Base-by-base conservation (phyloP, 2,113 vertebrate genomes). In the Corydoras maculifer region DNA sequence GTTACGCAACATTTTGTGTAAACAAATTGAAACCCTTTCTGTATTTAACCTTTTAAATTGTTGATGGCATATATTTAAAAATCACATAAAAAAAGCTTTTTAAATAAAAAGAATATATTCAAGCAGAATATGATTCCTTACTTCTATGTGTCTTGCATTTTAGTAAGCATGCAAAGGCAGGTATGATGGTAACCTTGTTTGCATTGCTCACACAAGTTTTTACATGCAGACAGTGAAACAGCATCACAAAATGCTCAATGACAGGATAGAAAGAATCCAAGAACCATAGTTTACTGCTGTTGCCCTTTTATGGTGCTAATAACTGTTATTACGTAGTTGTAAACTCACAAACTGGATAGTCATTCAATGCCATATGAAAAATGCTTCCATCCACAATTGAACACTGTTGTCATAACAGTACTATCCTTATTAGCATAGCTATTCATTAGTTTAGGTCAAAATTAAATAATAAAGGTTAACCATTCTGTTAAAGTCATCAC, bases 121-220 rank as follows among this genome's bases (percentile, higher is more conserved):
- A 25, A 63, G 51, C 51, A 63, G 31, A 43, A 35, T 57, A 3
- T 29, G 48, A 25, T 65, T 74, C 51, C 58, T 11, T 63, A 55
- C 58, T 10, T 65, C 72, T 62, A 64, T 31, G 58, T 50, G 60
- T 58, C 15, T 32, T 53, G 15, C 15, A 32, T 14, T 62, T 15
- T 10, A 15, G 13, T 68, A 18, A 70, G 58, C 89, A 74, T 87
- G 88, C 84, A 80, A 76, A 76, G 81, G 81, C 90, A 87, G 64
- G 89, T 68, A 65, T 55, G 10, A 49, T 66, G 74, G 68, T 67
- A 75, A 8, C 68, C 63, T 58, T 75, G 31, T 58, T 72, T 84
- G 79, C 86, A 89, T 88, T 87, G 78, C 79, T 86, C 64, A 75
- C 78, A 70, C 89, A 88, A 79, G 90, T 57, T 57, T 57, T 15